Percentiles rank a stretch among this genome's conserved stretches.
These are phyloP conservation scores for Thermophis baileyi DNA, from an alignment of 2,113 vertebrate genomes.

Conservation along the genomic window DNA sequence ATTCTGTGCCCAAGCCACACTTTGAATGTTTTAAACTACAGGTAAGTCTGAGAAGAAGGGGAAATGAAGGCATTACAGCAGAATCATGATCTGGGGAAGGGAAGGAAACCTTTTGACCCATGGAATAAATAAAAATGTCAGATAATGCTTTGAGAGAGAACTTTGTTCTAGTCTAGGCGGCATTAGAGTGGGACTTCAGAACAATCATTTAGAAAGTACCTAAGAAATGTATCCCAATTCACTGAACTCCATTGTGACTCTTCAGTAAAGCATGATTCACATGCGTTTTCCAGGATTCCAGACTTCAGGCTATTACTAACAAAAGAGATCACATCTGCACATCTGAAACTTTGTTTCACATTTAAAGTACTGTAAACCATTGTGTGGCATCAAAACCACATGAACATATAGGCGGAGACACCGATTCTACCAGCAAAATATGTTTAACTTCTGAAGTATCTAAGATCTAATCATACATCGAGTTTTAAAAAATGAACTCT, in stretches of 20 bases:
- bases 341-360: not conserved
- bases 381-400: not conserved
- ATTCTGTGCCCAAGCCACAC: slow-evolving; percentile 64
- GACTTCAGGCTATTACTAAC: not conserved
- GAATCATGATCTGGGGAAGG: slow-evolving; percentile 25
- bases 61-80: slow-evolving; percentile 32
- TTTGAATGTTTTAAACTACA: slow-evolving; percentile 71
- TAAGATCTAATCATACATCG: not conserved
- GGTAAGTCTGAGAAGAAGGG: slow-evolving; percentile 52
- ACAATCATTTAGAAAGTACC: not conserved
- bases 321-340: not conserved
- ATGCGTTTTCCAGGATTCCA: not conserved
- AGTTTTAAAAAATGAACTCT: not conserved
- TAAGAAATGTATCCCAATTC: not conserved
- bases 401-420: not conserved
- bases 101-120: slow-evolving; percentile 32
- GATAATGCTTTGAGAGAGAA: slow-evolving; percentile 24
- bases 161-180: not conserved
- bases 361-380: not conserved
- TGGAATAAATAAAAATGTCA: slow-evolving; percentile 38
- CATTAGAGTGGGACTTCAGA: not conserved
- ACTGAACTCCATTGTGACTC: not conserved
- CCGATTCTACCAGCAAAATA: not conserved
- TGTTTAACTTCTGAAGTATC: not conserved
- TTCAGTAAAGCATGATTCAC: not conserved